Evolutionary conservation across 1,140 invertebrate genomes (phyloP).

Genomic region (Odontomachus brunneus): DNA sequence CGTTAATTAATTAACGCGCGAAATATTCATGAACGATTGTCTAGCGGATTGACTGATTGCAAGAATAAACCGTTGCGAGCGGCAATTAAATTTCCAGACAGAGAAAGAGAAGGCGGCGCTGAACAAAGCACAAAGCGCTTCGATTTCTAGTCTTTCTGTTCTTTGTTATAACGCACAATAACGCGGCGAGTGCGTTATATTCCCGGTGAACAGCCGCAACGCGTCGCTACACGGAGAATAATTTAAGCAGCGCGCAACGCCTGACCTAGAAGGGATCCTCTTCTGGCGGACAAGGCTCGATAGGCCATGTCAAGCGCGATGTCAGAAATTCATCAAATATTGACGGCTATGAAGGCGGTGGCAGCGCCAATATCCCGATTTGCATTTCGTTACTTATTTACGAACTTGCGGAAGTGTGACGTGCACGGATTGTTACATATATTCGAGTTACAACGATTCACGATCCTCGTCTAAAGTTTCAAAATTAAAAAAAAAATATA

Average conservation of each 20-base stretch:
- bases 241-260: constrained; percentile 24
- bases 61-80: constrained; percentile 31
- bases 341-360: neutral
- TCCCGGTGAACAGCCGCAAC: neutral
- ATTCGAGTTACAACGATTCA: neutral
- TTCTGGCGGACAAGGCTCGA: constrained; percentile 27
- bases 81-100: constrained; percentile 43
- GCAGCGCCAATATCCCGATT: constrained; percentile 3
- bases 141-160: constrained; percentile 26
- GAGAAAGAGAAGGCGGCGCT: constrained; percentile 15
- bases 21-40: too few species aligned
- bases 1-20: too few species aligned
- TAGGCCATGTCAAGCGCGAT: constrained; percentile 6
- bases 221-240: constrained; percentile 19
- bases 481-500: too few species aligned
- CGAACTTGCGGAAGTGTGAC: neutral
- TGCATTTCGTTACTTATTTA: constrained; percentile 34
- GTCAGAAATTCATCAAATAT: constrained; percentile 39
- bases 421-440: neutral
- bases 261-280: constrained; percentile 37
- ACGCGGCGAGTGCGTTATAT: neutral
- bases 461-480: too few species aligned
- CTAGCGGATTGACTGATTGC: neutral
- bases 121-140: constrained; percentile 32
- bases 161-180: constrained; percentile 5